phyloP scores from a whole-genome alignment of 2,888 invertebrate species.

The Anarsia innoxiella region DNA sequence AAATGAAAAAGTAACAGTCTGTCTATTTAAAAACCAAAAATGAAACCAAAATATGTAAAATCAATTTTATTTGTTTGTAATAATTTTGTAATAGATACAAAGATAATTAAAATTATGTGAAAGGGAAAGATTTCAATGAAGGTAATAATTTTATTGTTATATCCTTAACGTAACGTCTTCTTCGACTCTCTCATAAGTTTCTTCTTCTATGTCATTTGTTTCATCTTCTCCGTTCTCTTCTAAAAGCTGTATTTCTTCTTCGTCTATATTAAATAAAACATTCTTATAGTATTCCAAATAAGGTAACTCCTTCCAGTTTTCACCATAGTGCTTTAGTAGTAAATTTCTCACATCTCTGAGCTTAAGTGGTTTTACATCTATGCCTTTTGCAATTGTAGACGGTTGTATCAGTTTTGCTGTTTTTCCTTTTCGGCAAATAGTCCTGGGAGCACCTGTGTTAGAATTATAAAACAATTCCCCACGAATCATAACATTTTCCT shows the following conservation, averaged over 20 bases:
- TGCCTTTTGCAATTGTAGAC: slow-evolving; percentile 9
- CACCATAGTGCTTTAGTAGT: slow-evolving; percentile 9
- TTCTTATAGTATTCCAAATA: slow-evolving; percentile 1
- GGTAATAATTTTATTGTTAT: slow-evolving; percentile 5
- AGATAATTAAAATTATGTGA: slow-evolving; percentile 6
- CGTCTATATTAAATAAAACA: slow-evolving; percentile 1
- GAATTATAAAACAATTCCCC: slow-evolving; percentile 11
- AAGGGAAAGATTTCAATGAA: slow-evolving; percentile 6
- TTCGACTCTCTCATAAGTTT: slow-evolving; percentile 1
- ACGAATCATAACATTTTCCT: slow-evolving; percentile 9
- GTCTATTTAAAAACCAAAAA: slow-evolving; percentile 5
- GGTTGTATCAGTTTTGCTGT: slow-evolving; percentile 9
- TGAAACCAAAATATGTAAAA: slow-evolving; percentile 6
- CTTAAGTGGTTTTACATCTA: slow-evolving; percentile 10
- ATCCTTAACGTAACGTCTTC: slow-evolving; percentile 1
- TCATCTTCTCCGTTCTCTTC: slow-evolving; percentile 1
- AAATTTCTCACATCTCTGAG: slow-evolving; percentile 10
- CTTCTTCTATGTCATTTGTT: slow-evolving; percentile 1
- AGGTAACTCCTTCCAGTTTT: slow-evolving; percentile 5
- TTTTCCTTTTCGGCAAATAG: slow-evolving; percentile 8
- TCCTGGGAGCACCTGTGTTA: slow-evolving; percentile 9
- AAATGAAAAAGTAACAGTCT: slow-evolving; percentile 7
- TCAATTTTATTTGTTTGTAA: slow-evolving; percentile 7
- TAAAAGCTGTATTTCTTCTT: slow-evolving; percentile 1
- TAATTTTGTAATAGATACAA: slow-evolving; percentile 7